Conservation (phyloP, 2,113 vertebrate species). For the Prinia subflava region DNA sequence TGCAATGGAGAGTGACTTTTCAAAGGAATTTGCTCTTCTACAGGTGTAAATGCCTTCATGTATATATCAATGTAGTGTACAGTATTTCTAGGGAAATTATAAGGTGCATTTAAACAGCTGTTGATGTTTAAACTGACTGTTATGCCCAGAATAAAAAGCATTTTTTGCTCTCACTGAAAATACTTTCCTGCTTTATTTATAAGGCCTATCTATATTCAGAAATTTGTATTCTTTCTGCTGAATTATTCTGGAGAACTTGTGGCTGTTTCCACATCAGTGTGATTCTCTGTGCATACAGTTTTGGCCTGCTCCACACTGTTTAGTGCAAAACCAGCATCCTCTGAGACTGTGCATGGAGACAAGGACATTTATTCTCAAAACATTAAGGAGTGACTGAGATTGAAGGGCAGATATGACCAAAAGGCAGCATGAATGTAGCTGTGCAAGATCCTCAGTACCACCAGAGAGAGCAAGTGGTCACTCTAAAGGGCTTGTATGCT, state of each 20-base stretch:
- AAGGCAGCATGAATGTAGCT: not conserved
- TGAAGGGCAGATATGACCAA: not conserved
- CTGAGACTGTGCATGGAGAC: not conserved
- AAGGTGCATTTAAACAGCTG: conserved; percentile 3
- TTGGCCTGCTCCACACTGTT: not conserved
- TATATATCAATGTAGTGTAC: not conserved
- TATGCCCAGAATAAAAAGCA: not conserved
- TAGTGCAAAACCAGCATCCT: not conserved
- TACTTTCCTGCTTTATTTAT: not conserved
- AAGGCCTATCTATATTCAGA: not conserved
- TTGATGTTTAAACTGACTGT: not conserved
- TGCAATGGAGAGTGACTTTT: conserved; percentile 9
- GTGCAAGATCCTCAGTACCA: not conserved
- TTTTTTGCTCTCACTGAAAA: not conserved
- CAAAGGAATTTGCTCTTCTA: not conserved
- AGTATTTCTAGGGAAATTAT: not conserved
- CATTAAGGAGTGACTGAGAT: not conserved
- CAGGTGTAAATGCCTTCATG: conserved; percentile 15
- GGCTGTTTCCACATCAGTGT: not conserved
- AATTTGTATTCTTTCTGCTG: not conserved
- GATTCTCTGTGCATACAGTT: not conserved
- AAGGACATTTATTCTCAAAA: not conserved
- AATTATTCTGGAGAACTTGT: not conserved
- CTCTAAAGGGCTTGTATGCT: not conserved
- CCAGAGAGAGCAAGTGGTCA: not conserved